phyloP scores from a whole-genome alignment of 2,113 vertebrate species.

The Gambusia holbrooki region DNA sequence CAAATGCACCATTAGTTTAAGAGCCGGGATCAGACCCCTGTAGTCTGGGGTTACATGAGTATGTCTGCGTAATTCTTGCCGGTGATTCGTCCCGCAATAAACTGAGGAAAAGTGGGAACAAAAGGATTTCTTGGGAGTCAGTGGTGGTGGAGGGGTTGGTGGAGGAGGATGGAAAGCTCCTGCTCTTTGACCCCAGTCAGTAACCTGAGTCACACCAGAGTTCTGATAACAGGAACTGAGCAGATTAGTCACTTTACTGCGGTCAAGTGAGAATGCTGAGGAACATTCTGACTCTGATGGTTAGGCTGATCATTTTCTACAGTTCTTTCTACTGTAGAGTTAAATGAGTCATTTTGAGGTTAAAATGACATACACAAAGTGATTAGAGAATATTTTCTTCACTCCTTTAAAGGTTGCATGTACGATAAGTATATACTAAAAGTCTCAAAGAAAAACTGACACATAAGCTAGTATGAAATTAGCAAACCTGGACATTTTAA shows the following conservation, averaged over 20 bases:
- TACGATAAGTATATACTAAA: background rate
- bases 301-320: background rate
- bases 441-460: background rate
- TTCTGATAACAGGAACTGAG: constrained; percentile 51
- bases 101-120: constrained; percentile 54
- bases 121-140: constrained; percentile 56
- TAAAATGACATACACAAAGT: background rate
- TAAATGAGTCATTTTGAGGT: background rate
- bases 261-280: constrained; percentile 24
- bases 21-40: constrained; percentile 57
- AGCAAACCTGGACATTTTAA: background rate
- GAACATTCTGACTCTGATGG: background rate
- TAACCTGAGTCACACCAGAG: constrained; percentile 66
- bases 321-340: background rate
- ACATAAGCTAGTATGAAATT: background rate
- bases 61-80: constrained; percentile 64
- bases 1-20: constrained; percentile 54
- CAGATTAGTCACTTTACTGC: constrained; percentile 61
- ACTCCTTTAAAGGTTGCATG: background rate
- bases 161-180: constrained; percentile 22
- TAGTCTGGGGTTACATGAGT: constrained; percentile 64
- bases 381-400: too few relatives aligned
- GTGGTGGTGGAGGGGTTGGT: constrained; percentile 36
- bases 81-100: constrained; percentile 61
- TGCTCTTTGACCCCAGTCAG: constrained; percentile 65